Evolutionary conservation across 2,888 invertebrate genomes (phyloP), one percentile per base, ranked within the genome.

Genomic region (Andricus quercusramuli): DNA sequence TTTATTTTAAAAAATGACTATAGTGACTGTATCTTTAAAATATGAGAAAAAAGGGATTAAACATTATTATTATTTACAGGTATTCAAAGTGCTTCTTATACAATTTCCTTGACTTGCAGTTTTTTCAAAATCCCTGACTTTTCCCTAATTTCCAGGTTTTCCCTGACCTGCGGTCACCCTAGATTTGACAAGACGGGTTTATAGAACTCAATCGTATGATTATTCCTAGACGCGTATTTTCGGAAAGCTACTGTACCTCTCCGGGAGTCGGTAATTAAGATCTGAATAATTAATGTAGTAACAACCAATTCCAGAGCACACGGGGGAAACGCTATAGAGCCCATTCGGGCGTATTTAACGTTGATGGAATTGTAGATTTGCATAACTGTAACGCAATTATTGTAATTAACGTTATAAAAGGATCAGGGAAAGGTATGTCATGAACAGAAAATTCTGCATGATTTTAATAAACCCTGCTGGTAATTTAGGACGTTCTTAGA

Each of bases 201-300:
- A 17, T 47, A 47, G 47, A 17, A 47, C 4, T 47, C 17, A 4
- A 47, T 4, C 11, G 13, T 44, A 15, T 15, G 20, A 51, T 20
- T 51, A 56, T 51, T 70, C 32, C 70, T 20, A 51, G 51, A 29
- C 20, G 51, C n/a, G 51, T 70, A 51, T 70, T 51, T 70, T 56
- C 20, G n/a, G 32, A 51, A 70, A 70, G 51, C 70, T 56, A 70
- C 56, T 29, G 51, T 74, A 29, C n/a, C 32, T 74, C 51, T 32
- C 29, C 20, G 74, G 51, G 70, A 44, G 47, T 25, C 44, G 70
- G 51, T 56, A 74, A 74, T 74, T 74, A 56, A 56, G 51, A 74
- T 74, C 32, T 74, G 74, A 56, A 74, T 56, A 74, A 74, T 74
- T 74, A 74, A 56, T 56, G 32, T 37, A 70, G 51, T 70, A 70